phyloP scores from a whole-genome alignment of 2,888 invertebrate genomes.

The Ormyrus thymus region DNA sequence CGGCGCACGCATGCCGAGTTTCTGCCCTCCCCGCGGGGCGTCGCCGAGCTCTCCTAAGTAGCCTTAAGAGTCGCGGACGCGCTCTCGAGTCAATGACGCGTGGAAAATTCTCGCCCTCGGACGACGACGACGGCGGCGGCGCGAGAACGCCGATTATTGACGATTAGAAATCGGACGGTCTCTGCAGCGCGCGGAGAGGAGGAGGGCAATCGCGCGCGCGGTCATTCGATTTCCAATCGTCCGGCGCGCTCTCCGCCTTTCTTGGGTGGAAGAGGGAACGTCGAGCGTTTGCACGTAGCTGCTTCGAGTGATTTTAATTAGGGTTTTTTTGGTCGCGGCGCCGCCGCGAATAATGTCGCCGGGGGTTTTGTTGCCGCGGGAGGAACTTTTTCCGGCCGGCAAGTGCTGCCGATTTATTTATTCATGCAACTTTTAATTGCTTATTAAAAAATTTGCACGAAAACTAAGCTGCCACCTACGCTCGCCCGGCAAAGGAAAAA shows the following conservation, averaged over 20 bases:
- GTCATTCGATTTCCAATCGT: constrained; percentile 53
- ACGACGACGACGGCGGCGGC: no score
- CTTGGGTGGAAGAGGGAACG: no score
- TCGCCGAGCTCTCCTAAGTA: constrained; percentile 49
- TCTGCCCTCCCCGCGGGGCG: constrained; percentile 59
- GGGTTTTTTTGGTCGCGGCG: not conserved
- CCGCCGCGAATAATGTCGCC: constrained; percentile 10
- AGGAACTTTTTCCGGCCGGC: constrained; percentile 9
- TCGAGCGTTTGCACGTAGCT: no score
- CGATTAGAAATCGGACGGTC: constrained; percentile 44
- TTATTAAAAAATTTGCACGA: constrained; percentile 49
- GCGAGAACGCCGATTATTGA: not conserved
- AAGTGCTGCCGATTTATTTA: constrained; percentile 40
- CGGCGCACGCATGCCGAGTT: constrained; percentile 66
- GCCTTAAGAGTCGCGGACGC: constrained; percentile 19
- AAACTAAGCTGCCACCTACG: constrained; percentile 3
- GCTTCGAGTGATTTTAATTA: not conserved
- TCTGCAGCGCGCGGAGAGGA: constrained; percentile 4
- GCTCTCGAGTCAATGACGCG: constrained; percentile 52
- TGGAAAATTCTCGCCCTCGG: constrained; percentile 52
- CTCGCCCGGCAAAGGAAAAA: constrained; percentile 5
- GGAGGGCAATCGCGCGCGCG: constrained; percentile 35
- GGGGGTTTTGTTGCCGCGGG: not conserved
- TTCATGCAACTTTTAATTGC: constrained; percentile 51
- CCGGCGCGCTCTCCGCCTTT: not conserved